phyloP scores from a whole-genome alignment of 2,888 invertebrate genomes.

The Frankliniella intonsa region DNA sequence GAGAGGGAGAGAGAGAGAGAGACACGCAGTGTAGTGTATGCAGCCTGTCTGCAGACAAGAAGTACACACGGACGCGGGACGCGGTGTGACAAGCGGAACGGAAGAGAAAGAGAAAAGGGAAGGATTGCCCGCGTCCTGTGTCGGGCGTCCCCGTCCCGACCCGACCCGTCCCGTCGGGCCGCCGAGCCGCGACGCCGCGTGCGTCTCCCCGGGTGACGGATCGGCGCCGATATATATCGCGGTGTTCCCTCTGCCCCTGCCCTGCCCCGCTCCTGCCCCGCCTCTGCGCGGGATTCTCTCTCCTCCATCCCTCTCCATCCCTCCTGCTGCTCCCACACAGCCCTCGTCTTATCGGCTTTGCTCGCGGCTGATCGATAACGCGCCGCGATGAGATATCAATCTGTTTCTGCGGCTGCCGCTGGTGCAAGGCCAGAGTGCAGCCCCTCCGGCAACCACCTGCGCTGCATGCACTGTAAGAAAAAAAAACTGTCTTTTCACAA shows the following conservation, averaged over 20 bases:
- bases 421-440: too few species aligned
- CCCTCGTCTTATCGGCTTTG: too few species aligned
- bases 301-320: too few species aligned
- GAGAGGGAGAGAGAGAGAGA: not conserved
- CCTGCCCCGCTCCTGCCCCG: too few species aligned
- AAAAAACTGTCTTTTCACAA: too few species aligned
- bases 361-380: not conserved
- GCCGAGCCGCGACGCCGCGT: not conserved
- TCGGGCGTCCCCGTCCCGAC: too few species aligned
- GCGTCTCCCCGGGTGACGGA: not conserved
- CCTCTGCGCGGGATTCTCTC: not conserved
- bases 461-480: too few species aligned
- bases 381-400: not conserved
- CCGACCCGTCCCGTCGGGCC: not conserved
- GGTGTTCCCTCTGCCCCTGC: not conserved
- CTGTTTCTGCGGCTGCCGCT: too few species aligned
- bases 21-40: not conserved
- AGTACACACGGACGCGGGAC: not conserved
- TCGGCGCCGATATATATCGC: not conserved
- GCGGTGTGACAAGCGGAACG: conserved; percentile 1
- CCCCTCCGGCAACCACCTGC: too few species aligned
- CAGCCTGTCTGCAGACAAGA: not conserved
- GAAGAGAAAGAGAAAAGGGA: not conserved
- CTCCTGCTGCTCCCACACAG: too few species aligned
- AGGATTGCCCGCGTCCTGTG: not conserved